Percentiles rank a stretch among this genome's conserved stretches.
These are phyloP conservation scores for Omphaloscelis lunosa DNA, from an alignment of 2,888 invertebrate species.

Conservation along the genomic window DNA sequence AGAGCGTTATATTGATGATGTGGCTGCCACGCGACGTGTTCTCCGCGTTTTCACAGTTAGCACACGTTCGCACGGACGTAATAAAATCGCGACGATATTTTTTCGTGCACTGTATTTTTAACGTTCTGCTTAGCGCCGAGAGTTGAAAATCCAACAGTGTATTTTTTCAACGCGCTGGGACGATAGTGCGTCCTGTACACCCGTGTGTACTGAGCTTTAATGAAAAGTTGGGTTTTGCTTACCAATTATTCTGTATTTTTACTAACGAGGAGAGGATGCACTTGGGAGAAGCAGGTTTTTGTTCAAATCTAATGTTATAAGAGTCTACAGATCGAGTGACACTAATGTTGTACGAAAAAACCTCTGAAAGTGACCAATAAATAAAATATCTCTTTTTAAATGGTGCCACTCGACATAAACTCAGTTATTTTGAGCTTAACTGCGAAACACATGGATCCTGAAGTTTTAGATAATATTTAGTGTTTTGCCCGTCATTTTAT, in stretches of 20 bases:
- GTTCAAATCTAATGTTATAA: background rate
- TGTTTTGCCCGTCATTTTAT: slow-evolving; percentile 27
- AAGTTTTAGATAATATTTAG: slow-evolving; percentile 50
- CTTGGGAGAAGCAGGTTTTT: too few relatives aligned
- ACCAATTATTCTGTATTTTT: background rate
- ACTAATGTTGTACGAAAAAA: background rate
- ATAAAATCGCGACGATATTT: too few relatives aligned
- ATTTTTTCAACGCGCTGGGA: too few relatives aligned
- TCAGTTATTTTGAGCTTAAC: slow-evolving; percentile 20
- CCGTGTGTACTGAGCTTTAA: background rate
- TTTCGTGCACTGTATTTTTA: too few relatives aligned
- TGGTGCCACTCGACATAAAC: background rate
- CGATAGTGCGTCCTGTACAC: too few relatives aligned
- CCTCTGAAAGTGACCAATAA: slow-evolving; percentile 1
- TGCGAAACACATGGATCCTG: slow-evolving; percentile 26
- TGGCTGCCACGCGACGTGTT: too few relatives aligned
- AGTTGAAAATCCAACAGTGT: too few relatives aligned
- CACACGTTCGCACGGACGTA: too few relatives aligned
- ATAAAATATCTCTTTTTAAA: background rate
- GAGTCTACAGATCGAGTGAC: background rate
- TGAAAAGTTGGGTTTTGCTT: background rate
- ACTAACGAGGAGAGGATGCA: accelerated
- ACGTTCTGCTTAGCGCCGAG: too few relatives aligned
- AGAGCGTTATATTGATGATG: too few relatives aligned
- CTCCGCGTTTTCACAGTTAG: too few relatives aligned